Percentiles rank a stretch among this genome's conserved stretches.
These are phyloP conservation scores for Thinocorus orbignyianus DNA, from an alignment of 2,113 vertebrate species.

Conservation along the genomic window DNA sequence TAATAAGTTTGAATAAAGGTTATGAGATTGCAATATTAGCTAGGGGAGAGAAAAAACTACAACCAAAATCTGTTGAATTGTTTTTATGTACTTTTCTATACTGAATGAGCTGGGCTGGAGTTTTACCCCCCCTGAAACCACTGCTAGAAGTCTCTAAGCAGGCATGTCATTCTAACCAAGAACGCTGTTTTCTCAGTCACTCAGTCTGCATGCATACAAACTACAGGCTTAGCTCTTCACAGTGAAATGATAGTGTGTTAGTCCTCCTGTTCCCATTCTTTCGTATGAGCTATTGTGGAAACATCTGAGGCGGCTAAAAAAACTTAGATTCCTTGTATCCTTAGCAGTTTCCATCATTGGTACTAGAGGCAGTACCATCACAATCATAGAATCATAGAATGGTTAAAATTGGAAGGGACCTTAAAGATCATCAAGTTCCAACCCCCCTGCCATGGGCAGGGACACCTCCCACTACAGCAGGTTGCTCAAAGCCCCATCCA, in stretches of 20 bases:
- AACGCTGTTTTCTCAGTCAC: background rate
- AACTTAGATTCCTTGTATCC: background rate
- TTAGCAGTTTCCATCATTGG: background rate
- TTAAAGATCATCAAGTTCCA: too few species aligned
- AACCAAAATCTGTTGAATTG: background rate
- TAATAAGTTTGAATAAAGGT: fast-evolving
- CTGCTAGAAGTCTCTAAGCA: background rate
- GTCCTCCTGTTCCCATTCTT: background rate
- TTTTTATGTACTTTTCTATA: background rate
- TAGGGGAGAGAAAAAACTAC: background rate
- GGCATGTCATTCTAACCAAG: background rate
- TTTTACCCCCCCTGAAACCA: background rate
- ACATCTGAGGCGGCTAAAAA: background rate
- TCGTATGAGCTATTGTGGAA: background rate
- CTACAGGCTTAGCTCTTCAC: background rate
- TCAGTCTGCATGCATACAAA: background rate
- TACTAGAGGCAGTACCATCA: background rate
- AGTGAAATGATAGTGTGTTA: background rate
- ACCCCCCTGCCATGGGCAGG: too few species aligned
- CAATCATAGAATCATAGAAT: too few species aligned
- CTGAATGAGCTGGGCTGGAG: background rate
- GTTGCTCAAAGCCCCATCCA: too few species aligned
- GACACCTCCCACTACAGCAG: too few species aligned
- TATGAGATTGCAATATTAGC: background rate
- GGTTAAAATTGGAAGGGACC: too few species aligned